These are phyloP conservation scores for Trileptium ribeirensis DNA, from an alignment of 2,888 invertebrate genomes.

Conservation along the genomic window DNA sequence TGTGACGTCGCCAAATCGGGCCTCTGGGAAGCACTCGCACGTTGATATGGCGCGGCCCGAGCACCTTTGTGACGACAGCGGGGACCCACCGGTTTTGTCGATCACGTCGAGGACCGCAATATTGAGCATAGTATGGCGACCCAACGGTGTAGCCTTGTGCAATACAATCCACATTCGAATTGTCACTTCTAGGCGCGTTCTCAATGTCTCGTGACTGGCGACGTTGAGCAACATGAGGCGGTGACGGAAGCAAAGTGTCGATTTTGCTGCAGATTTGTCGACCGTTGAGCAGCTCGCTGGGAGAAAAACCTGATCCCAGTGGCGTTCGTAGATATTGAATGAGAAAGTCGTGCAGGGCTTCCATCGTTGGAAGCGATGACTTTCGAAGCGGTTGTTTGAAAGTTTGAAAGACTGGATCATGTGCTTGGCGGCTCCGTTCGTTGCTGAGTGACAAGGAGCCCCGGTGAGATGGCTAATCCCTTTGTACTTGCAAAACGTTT, in stretches of 20 bases:
- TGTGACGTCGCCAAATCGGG: constrained; percentile 22
- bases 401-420: constrained; percentile 34
- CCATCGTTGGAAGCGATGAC: constrained; percentile 26
- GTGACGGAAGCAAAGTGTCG: constrained; percentile 2
- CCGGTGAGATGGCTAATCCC: constrained; percentile 24
- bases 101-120: constrained; percentile 19
- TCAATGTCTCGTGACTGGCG: constrained; percentile 15
- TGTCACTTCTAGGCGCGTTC: not conserved
- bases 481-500: not conserved
- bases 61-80: constrained; percentile 18
- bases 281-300: constrained; percentile 20
- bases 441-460: constrained; percentile 38
- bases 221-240: constrained; percentile 21
- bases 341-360: constrained; percentile 28
- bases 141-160: not conserved
- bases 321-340: constrained; percentile 18
- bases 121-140: not conserved
- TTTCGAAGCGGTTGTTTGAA: constrained; percentile 30
- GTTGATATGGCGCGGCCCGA: constrained; percentile 15
- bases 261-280: constrained; percentile 20
- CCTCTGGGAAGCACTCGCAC: constrained; percentile 15
- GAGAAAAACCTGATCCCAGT: constrained; percentile 19
- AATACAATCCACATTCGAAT: not conserved
- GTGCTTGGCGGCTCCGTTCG: constrained; percentile 22
- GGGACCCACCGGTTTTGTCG: constrained; percentile 20